phyloP scores from a whole-genome alignment of 2,888 invertebrate genomes.

The Chalcosyrphus nemorum region DNA sequence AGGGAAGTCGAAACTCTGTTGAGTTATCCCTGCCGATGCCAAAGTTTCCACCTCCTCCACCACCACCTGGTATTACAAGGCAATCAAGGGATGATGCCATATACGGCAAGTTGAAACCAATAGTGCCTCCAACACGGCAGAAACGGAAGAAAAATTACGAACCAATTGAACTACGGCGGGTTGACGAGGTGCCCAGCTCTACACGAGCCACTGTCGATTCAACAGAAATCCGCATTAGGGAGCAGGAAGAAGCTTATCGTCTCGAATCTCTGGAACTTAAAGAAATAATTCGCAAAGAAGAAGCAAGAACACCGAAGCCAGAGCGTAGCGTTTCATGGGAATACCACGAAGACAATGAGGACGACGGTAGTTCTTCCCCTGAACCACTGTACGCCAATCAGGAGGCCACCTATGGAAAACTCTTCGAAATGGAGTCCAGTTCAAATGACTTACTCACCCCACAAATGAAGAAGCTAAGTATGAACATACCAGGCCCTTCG shows the following conservation, averaged over 20 bases:
- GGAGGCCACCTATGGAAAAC: constrained; percentile 80
- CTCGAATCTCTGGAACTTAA: constrained; percentile 77
- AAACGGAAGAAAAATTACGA: constrained; percentile 79
- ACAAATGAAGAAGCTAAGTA: constrained; percentile 74
- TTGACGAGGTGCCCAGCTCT: constrained; percentile 58
- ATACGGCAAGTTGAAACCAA: constrained; percentile 76
- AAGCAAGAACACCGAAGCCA: constrained; percentile 77
- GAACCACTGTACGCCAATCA: constrained; percentile 81
- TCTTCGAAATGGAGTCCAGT: constrained; percentile 80
- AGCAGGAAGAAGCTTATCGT: constrained; percentile 75
- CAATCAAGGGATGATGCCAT: constrained; percentile 73
- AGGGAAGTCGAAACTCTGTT: constrained; percentile 37
- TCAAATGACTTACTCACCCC: constrained; percentile 77
- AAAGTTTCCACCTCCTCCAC: constrained; percentile 79
- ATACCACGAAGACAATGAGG: constrained; percentile 77
- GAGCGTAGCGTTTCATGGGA: constrained; percentile 81
- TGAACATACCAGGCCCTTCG: constrained; percentile 73
- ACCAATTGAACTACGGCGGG: constrained; percentile 77
- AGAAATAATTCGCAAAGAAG: constrained; percentile 76
- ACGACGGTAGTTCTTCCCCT: constrained; percentile 75
- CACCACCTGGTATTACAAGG: constrained; percentile 68
- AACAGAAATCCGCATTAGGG: constrained; percentile 77
- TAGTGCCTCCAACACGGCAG: constrained; percentile 77
- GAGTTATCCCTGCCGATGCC: constrained; percentile 79
- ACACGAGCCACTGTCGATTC: constrained; percentile 78